Evolutionary conservation across 92 coral and sea anemone genomes (phyloP).

Genomic region (Porites lobata): DNA sequence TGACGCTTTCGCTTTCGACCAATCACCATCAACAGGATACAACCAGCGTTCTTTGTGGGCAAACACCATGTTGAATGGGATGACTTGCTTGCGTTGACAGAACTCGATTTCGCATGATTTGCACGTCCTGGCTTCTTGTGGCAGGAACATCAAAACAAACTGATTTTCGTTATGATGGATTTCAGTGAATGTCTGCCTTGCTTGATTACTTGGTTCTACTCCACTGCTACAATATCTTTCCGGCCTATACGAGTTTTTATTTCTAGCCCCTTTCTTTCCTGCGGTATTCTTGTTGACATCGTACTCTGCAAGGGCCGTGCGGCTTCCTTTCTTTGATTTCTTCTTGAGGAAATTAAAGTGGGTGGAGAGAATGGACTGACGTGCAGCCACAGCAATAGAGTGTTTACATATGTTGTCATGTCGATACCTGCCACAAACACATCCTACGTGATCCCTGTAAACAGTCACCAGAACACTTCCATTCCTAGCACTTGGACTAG

Average conservation of each 20-base stretch:
- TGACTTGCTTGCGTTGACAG: conserved; percentile 51
- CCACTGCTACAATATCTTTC: conserved; percentile 32
- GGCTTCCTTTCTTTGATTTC: conserved; percentile 43
- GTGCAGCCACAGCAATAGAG: conserved; percentile 54
- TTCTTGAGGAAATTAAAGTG: conserved; percentile 44
- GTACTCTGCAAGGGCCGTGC: conserved; percentile 60
- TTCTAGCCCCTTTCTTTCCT: conserved; percentile 47
- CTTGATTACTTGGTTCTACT: conserved; percentile 17
- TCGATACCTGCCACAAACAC: conserved; percentile 58
- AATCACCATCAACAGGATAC: conserved; percentile 70
- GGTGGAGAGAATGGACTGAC: conserved; percentile 26
- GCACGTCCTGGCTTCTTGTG: conserved; percentile 28
- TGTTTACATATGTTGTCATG: conserved; percentile 56
- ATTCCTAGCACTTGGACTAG: conserved; percentile 52
- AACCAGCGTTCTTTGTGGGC: conserved; percentile 65
- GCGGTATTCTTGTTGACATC: conserved; percentile 52
- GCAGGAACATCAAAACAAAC: conserved; percentile 59
- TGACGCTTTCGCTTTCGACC: conserved; percentile 54
- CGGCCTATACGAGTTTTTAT: conserved; percentile 47
- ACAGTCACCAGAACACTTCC: conserved; percentile 55
- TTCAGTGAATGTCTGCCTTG: conserved; percentile 21
- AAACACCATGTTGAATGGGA: conserved; percentile 56
- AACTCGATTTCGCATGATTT: conserved; percentile 9
- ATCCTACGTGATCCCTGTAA: conserved; percentile 43
- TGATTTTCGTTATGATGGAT: conserved; percentile 64